These are phyloP conservation scores for Dromas ardeola DNA, from an alignment of 2,113 vertebrate species.

Conservation along the genomic window DNA sequence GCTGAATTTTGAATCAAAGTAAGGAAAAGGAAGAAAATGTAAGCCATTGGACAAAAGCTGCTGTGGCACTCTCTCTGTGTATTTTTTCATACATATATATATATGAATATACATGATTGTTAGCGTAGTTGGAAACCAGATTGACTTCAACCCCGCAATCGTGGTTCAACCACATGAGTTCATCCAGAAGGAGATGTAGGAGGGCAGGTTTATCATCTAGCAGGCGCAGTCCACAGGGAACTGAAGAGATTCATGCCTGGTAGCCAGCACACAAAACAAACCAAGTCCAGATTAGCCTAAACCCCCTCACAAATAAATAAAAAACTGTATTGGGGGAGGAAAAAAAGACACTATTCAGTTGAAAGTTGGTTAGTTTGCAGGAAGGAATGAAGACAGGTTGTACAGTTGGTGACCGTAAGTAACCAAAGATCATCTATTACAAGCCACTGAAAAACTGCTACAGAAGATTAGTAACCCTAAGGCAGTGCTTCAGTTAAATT, in stretches of 20 bases:
- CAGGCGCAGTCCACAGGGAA: not conserved
- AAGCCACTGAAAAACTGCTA: not conserved
- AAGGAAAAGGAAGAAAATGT: not conserved
- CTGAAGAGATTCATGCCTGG: not conserved
- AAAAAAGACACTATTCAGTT: not conserved
- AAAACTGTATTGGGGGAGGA: not conserved
- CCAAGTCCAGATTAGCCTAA: not conserved
- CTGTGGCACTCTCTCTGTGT: not conserved
- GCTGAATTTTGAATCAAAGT: not conserved
- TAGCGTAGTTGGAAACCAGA: not conserved
- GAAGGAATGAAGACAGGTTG: not conserved
- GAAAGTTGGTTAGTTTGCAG: not conserved
- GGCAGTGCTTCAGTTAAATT: not conserved
- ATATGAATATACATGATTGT: not conserved
- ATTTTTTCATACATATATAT: not conserved
- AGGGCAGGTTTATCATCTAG: not conserved
- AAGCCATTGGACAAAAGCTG: not conserved
- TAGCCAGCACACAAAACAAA: conserved; percentile 7
- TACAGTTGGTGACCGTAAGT: not conserved
- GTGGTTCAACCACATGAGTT: not conserved
- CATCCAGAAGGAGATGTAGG: not conserved
- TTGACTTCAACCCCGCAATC: not conserved
- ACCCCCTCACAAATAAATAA: not conserved
- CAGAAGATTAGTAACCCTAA: not conserved
- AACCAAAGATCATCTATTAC: not conserved